Conservation (phyloP, 2,113 vertebrate genomes). For the Psophia crepitans region DNA sequence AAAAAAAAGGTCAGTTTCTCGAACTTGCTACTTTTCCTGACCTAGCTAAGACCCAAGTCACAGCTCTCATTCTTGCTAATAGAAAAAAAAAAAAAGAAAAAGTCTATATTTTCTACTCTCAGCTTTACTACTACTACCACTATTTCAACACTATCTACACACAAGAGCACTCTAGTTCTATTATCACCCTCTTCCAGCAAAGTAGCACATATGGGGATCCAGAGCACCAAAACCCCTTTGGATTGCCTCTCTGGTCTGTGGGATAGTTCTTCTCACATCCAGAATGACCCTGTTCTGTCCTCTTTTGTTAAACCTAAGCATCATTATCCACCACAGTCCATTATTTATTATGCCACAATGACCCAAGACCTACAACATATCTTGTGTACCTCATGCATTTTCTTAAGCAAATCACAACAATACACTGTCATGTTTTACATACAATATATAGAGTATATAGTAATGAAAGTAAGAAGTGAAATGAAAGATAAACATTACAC, state of each 20-base stretch:
- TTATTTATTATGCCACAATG: background rate
- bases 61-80: background rate
- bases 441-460: background rate
- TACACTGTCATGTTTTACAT: background rate
- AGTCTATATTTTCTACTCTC: background rate
- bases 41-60: background rate
- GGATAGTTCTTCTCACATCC: background rate
- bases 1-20: background rate
- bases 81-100: background rate
- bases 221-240: background rate
- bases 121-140: background rate
- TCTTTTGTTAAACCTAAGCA: background rate
- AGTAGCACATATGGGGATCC: background rate
- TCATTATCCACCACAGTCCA: background rate
- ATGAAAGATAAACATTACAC: background rate
- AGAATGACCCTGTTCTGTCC: background rate
- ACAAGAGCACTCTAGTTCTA: background rate
- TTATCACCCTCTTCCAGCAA: background rate
- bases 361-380: background rate
- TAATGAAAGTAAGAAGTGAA: background rate
- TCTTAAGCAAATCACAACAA: background rate
- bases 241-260: background rate
- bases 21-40: background rate
- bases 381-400: background rate
- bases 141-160: background rate